phyloP scores from a whole-genome alignment of 2,888 invertebrate genomes.

The Dascillus cervinus region DNA sequence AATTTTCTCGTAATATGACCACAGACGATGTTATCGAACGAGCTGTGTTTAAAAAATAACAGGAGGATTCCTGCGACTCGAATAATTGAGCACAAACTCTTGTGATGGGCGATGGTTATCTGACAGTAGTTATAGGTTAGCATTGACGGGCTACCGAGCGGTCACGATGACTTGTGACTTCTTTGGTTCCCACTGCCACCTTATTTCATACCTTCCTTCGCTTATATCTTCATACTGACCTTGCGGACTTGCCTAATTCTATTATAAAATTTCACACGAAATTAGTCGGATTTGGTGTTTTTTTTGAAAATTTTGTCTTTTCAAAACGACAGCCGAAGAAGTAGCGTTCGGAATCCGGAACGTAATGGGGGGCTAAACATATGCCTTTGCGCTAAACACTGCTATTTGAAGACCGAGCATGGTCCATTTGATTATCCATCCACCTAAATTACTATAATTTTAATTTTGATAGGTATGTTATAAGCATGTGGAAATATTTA shows the following conservation, averaged over 20 bases:
- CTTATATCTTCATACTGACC: neutral
- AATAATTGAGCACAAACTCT: constrained; percentile 28
- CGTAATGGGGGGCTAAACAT: constrained; percentile 14
- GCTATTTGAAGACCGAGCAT: constrained; percentile 22
- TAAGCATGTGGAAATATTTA: constrained; percentile 8
- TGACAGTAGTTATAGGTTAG: constrained; percentile 34
- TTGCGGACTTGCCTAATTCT: constrained; percentile 3
- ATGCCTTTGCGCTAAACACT: constrained; percentile 18
- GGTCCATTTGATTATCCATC: constrained; percentile 23
- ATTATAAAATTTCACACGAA: no score
- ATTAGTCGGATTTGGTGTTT: no score
- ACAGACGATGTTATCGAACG: constrained; percentile 17
- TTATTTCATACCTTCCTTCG: constrained; percentile 4
- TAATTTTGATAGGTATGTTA: constrained; percentile 17
- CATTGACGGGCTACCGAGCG: constrained; percentile 27
- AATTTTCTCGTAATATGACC: neutral
- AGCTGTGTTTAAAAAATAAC: constrained; percentile 21
- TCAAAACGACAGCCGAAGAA: constrained; percentile 5
- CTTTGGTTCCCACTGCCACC: constrained; percentile 19
- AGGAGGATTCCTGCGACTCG: constrained; percentile 19
- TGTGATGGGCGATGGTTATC: constrained; percentile 29
- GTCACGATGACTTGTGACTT: constrained; percentile 24
- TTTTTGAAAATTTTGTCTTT: no score
- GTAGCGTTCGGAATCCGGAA: constrained; percentile 8
- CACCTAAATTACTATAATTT: constrained; percentile 24